Evolutionary conservation across 2,797 vertebrate species (phyloP).

Genomic region (Heterohyrax brucei): DNA sequence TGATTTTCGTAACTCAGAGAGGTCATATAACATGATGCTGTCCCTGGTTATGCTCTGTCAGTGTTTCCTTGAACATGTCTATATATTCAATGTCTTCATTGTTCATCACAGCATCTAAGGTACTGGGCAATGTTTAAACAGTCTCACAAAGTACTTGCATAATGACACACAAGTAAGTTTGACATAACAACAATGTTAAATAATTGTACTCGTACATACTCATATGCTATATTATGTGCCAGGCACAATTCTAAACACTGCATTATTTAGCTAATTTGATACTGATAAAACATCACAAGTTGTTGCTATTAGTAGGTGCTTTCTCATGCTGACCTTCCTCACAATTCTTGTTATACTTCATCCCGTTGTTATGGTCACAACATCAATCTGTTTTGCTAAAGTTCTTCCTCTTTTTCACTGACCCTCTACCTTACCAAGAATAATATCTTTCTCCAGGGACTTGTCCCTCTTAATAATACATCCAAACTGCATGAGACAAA

Average conservation of each 20-base stretch:
- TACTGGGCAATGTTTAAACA: background rate
- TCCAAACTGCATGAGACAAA: too few species aligned
- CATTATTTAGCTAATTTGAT: rapidly evolving
- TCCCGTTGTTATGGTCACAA: too few species aligned
- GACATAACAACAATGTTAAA: background rate
- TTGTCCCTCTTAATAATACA: too few species aligned
- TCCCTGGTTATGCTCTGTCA: background rate
- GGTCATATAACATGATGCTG: rapidly evolving
- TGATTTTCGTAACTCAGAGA: background rate
- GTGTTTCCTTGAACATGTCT: too few species aligned
- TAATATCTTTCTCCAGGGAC: too few species aligned
- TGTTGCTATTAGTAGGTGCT: too few species aligned
- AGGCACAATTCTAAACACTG: background rate
- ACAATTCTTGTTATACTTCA: too few species aligned
- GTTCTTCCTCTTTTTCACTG: too few species aligned
- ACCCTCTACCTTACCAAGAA: too few species aligned
- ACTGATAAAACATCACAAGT: background rate
- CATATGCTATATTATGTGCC: background rate
- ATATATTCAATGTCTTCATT: background rate
- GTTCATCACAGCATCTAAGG: background rate
- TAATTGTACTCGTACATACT: background rate
- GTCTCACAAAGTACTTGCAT: background rate
- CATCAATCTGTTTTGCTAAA: too few species aligned
- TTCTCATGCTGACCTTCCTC: too few species aligned
- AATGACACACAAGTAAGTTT: background rate